These are phyloP conservation scores for Rhizomys pruinosus DNA, from an alignment of 2,113 vertebrate species.

Conservation along the genomic window DNA sequence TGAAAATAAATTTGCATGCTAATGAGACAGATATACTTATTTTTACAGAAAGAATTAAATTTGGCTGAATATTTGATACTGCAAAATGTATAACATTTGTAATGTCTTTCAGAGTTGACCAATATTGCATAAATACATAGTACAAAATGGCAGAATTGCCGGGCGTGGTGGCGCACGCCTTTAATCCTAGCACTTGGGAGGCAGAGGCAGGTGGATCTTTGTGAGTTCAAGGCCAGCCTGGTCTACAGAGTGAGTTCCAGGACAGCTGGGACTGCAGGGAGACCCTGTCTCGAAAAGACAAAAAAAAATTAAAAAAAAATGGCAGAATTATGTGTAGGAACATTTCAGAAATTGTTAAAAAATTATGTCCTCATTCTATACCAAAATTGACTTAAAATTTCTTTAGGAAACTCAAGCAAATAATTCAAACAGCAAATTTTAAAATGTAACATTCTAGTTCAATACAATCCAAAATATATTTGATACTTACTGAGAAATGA, in stretches of 20 bases:
- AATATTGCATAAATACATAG: slow-evolving; percentile 2
- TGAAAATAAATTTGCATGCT: background rate
- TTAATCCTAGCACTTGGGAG: too few species aligned
- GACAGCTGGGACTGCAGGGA: too few species aligned
- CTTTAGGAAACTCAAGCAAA: background rate
- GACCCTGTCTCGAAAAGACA: too few species aligned
- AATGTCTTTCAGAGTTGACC: background rate
- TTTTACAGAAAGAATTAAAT: background rate
- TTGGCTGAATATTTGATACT: background rate
- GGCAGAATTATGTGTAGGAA: background rate
- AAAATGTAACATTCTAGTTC: background rate
- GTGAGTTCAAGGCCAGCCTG: too few species aligned
- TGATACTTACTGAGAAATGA: background rate
- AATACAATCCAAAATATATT: background rate
- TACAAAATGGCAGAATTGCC: background rate
- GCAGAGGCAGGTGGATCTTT: too few species aligned
- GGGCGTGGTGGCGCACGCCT: too few species aligned
- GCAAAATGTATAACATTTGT: background rate
- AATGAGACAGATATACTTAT: background rate
- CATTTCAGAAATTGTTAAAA: background rate
- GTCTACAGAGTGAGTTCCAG: too few species aligned
- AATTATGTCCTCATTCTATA: background rate
- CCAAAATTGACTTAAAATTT: background rate
- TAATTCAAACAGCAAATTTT: background rate
- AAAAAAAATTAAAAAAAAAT: too few species aligned